Conservation (phyloP, 1,140 invertebrate species). For the Drosophila bocki region DNA sequence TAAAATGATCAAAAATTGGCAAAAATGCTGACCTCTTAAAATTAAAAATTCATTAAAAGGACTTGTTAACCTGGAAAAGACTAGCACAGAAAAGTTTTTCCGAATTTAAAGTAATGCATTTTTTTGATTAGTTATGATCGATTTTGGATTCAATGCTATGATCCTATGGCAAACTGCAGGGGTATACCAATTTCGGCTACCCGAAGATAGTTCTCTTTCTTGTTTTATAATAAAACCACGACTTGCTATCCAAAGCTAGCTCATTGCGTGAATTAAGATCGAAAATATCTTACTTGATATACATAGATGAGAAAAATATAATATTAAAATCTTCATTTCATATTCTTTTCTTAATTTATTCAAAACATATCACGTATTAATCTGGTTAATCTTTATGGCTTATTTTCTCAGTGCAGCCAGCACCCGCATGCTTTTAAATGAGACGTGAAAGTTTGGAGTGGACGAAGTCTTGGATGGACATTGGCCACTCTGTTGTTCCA, state of each 20-base stretch:
- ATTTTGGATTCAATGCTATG: no score
- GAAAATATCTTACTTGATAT: neutral
- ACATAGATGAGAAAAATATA: neutral
- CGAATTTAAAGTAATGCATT: no score
- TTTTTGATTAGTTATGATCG: no score
- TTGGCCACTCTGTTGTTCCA: conserved; percentile 32
- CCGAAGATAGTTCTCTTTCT: no score
- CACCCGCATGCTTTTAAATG: conserved; percentile 78
- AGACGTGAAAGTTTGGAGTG: conserved; percentile 77
- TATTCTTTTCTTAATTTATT: conserved; percentile 1
- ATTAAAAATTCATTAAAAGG: no score
- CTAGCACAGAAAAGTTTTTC: no score
- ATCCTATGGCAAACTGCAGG: neutral
- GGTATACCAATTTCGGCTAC: no score
- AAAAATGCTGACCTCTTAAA: no score
- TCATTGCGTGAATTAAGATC: neutral
- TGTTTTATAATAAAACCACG: neutral
- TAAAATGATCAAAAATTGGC: no score
- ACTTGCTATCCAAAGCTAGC: neutral
- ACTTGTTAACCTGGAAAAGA: no score
- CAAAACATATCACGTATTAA: neutral
- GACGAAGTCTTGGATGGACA: conserved; percentile 34
- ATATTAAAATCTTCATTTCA: neutral
- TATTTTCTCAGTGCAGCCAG: conserved; percentile 27
- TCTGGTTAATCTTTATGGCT: neutral